Evolutionary conservation across 2,888 invertebrate species (phyloP).

Genomic region (Aphrophora alni): DNA sequence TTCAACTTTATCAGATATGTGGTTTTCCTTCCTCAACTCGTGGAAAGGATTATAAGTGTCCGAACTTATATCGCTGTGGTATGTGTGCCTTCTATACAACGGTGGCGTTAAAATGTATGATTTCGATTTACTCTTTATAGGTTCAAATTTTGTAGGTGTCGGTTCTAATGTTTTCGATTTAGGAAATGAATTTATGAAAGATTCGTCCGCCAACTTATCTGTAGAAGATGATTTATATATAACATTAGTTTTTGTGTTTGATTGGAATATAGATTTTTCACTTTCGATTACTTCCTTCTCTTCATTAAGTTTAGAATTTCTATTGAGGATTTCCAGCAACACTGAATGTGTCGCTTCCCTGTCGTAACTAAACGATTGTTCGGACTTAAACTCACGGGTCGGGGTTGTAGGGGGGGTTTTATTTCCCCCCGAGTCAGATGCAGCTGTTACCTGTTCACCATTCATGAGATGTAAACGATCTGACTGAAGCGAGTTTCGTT

Average conservation of each 20-base stretch:
- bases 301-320: neutral
- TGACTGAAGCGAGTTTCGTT: neutral
- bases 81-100: neutral
- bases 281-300: neutral
- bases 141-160: neutral
- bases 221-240: slow-evolving; percentile 34
- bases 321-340: slow-evolving; percentile 15
- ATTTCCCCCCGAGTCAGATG: neutral
- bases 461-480: slow-evolving; percentile 27
- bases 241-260: slow-evolving; percentile 30
- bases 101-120: neutral
- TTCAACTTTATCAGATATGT: neutral
- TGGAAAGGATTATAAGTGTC: neutral
- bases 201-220: slow-evolving; percentile 26
- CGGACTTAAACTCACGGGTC: neutral
- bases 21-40: neutral
- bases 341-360: slow-evolving; percentile 23
- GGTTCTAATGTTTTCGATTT: neutral
- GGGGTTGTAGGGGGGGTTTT: slow-evolving; percentile 16
- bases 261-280: slow-evolving; percentile 28
- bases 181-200: neutral
- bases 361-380: neutral
- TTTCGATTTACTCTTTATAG: neutral
- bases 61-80: neutral
- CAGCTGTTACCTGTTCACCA: slow-evolving; percentile 7